These are phyloP conservation scores for Crypturellus tataupa DNA, from an alignment of 2,797 vertebrate species.

Conservation along the genomic window DNA sequence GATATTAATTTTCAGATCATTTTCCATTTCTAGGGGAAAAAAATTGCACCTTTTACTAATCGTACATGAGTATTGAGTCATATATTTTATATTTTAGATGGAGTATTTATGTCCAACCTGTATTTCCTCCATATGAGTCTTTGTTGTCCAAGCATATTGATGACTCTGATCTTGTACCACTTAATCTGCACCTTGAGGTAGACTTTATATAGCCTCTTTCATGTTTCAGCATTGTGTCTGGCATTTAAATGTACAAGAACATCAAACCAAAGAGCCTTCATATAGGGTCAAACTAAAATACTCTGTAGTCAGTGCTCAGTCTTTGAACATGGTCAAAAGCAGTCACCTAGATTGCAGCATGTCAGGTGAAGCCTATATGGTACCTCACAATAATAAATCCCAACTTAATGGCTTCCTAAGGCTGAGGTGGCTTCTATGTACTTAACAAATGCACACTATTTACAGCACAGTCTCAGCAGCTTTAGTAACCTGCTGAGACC, in stretches of 20 bases:
- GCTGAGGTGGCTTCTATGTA: neutral
- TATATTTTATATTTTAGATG: neutral
- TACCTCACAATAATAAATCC: neutral
- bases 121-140: neutral
- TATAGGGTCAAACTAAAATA: neutral
- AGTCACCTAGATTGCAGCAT: neutral
- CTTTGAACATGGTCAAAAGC: neutral
- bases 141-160: neutral
- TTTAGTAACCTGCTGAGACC: neutral
- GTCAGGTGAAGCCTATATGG: neutral
- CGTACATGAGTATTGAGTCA: neutral
- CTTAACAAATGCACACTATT: neutral
- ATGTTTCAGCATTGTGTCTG: neutral
- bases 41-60: neutral
- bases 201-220: neutral
- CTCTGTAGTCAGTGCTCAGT: neutral
- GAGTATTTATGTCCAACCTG: neutral
- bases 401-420: neutral
- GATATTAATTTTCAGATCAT: neutral
- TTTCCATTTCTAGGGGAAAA: constrained; percentile 12
- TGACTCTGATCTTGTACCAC: neutral
- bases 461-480: neutral
- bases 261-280: neutral
- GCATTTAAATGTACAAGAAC: neutral
- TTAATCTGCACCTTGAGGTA: neutral